Base-by-base conservation (phyloP, 2,113 vertebrate genomes). In the Shinisaurus crocodilurus region DNA sequence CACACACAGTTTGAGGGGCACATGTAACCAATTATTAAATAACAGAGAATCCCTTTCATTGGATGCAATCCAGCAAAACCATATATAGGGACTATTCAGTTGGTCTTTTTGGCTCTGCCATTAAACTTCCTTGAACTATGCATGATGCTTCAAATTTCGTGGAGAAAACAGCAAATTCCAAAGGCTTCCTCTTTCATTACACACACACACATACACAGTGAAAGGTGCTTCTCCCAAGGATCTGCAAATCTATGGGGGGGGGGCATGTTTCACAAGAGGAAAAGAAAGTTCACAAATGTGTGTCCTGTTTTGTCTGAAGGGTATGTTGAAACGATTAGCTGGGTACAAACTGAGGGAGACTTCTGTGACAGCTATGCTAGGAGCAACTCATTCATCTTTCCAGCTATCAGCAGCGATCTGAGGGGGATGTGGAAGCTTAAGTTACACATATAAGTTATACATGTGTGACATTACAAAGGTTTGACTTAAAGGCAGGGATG, bases 301-400 rank as follows among this genome's bases (percentile, higher is more conserved):
- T 69, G 15, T 88, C 91, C 91, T 87, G 89, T 91, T 89, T 86
- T 0, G 0, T 90, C 90, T 90, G 82, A 90, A 93, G 4, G 93
- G 90, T 69, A 90, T 91, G 88, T 87, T 91, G 84, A 88, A 34
- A 84, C 89, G 76, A 0, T 40, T 87, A 82, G 75, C 93, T 70
- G 89, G 92, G 50, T 69, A 50, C 63, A 89, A 50, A 89, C 93
- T 90, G 81, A 50, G 37, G 60, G 88, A 88, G 57, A 88, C 65
- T 32, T 37, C 16, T 5, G 10, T 45, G 91, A 57, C 87, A 81
- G 87, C 82, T 63, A 27, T 87, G 9, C 92, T 92, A 92, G 90
- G 20, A 94, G 69, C 83, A 93, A 40, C 2, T 89, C 88, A 93
- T 95, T 91, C 74, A 70, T 90, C 92, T 92, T 92, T 8, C 34